These are phyloP conservation scores for Platycercus adscitus DNA, from an alignment of 2,113 vertebrate species.

Conservation along the genomic window DNA sequence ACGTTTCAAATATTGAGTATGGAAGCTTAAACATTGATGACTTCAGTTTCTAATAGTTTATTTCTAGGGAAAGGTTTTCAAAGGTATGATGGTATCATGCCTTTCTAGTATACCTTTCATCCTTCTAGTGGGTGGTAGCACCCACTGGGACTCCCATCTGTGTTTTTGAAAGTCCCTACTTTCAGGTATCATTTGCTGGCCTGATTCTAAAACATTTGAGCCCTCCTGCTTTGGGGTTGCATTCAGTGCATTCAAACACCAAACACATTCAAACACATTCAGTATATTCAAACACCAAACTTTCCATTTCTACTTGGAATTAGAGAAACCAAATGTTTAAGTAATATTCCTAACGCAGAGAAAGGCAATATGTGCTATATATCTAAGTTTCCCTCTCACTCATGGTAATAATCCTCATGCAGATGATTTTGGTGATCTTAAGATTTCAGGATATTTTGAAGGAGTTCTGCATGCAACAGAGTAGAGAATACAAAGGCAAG, in stretches of 20 bases:
- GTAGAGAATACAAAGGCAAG: not conserved
- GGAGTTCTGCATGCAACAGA: not conserved
- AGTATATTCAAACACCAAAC: not conserved
- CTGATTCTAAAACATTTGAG: not conserved
- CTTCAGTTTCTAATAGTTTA: not conserved
- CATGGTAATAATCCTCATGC: not conserved
- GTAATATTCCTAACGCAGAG: not conserved
- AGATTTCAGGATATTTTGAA: not conserved
- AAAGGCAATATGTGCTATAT: not conserved
- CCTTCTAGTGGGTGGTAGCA: not conserved
- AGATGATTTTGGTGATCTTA: not conserved
- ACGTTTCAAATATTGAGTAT: not conserved
- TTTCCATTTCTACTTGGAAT: not conserved
- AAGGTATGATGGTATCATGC: not conserved
- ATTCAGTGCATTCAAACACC: not conserved
- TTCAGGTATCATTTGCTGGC: not conserved
- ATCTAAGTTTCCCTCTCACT: not conserved
- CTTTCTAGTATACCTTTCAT: not conserved
- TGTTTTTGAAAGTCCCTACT: not conserved
- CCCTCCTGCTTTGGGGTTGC: not conserved
- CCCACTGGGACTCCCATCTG: not conserved
- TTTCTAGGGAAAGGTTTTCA: not conserved
- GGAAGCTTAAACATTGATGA: not conserved
- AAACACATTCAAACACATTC: not conserved
- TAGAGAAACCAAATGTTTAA: not conserved